Base-by-base conservation (phyloP, 2,797 vertebrate genomes). In the Malurus leucopterus region DNA sequence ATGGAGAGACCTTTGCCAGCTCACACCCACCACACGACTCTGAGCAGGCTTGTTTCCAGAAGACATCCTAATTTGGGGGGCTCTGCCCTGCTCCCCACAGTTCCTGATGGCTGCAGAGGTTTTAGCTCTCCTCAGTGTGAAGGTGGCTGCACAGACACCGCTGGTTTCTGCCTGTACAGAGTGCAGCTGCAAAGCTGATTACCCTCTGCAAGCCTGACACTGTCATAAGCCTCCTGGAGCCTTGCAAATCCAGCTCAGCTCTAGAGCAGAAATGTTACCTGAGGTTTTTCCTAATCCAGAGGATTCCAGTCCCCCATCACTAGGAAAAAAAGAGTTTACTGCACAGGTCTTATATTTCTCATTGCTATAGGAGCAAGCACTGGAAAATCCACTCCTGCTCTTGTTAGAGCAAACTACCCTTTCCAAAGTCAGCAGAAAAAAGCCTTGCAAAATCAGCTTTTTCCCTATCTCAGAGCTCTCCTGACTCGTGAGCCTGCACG, bases 21-120 rank as follows among this genome's bases (percentile, higher is more conserved):
- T 71, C 54, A 67, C 9, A 21, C 14, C 3, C 47, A 62, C 23
- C 30, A n/a, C 27, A 11, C 24, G 18, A 6, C 20, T 8, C 36
- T 36, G 10, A 67, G 13, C 36, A 64, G 40, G 17, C 13, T 58
- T 51, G 3, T 79, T 63, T 50, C 53, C 51, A 34, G 22, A 34
- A 73, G 23, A 8, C 12, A 7, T 20, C 15, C 38, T 64, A 30
- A 21, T 58, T 0, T 62, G 20, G 13, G 21, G 14, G 11, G 13
- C 49, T 87, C 24, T 62, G 43, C 16, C 4, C 14, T 0, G 0
- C 16, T 75, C 12, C 3, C 20, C 23, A 5, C 0, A 0, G 23
- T 40, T 82, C 17, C 46, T 79, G 41, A 12, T 59, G 18, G 15
- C 32, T 63, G 36, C 8, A 62, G 11, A 4, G 8, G 0, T 65